Base-by-base conservation (phyloP, 2,888 invertebrate species). In the Marronus borbonicus region DNA sequence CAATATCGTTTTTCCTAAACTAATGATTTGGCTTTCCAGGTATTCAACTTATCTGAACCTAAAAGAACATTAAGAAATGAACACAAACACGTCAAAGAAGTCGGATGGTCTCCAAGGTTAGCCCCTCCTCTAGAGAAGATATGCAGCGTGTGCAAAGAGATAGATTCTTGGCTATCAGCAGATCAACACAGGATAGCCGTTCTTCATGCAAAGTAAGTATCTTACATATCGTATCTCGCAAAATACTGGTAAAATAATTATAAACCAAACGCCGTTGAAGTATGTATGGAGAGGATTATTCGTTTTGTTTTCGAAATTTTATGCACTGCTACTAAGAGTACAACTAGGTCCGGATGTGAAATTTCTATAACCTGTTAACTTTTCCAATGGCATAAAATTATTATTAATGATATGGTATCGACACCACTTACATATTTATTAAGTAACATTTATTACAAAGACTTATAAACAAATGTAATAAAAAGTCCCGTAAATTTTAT, bases 101-200 rank as follows among this genome's bases (percentile, higher is more conserved):
- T 94, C 80, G 96, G 97, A 78, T 97, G 97, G 97, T 93, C 96
- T 4, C 93, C 94, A 52, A 93, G 93, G 81, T 90, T 97, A 81
- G 96, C 97, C 44, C 97, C 97, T 52, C 97, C 97, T 60, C 90
- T 98, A 78, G 97, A 97, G 88, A 91, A 94, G 82, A 92, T 98
- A 36, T 98, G 97, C 88, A 95, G 96, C 81, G 93, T 97, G 78
- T 98, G 97, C 91, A 97, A 97, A 88, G 95, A 96, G 86, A 94
- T 98, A 84, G 97, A 98, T 89, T 94, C 96, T 85, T 98, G 97
- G 97, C 91, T 97, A 74, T 94, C 94, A 69, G 94, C 93, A 70
- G 94, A 95, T 85, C 92, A 94, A 24, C 94, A 94, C 88, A 93
- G 97, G 86, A 96, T 97, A 81, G 96, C 96, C 55, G 96, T 97